Conservation (phyloP, 2,113 vertebrate genomes). For the Sorex araneus region DNA sequence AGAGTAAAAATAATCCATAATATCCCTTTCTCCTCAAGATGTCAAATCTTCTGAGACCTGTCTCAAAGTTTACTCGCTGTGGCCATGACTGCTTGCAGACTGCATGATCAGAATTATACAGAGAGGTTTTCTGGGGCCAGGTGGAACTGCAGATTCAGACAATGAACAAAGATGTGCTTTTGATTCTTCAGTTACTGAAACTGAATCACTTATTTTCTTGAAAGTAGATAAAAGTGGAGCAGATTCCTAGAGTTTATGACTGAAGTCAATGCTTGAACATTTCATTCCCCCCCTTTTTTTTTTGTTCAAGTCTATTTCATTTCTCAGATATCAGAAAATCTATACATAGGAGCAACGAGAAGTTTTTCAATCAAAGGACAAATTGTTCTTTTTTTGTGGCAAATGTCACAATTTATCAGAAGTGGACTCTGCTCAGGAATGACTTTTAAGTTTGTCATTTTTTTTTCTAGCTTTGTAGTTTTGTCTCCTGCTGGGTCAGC, state of each 20-base stretch:
- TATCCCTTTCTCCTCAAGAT: background rate
- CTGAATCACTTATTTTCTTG: constrained; percentile 64
- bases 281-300: background rate
- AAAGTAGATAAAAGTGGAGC: constrained; percentile 65
- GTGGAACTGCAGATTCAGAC: constrained; percentile 5
- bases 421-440: background rate
- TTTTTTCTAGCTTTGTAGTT: background rate
- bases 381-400: constrained; percentile 1
- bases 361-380: constrained; percentile 32
- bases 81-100: background rate
- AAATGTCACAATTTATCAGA: background rate
- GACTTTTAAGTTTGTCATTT: background rate
- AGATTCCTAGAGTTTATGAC: constrained; percentile 61
- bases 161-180: constrained; percentile 72
- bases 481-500: background rate
- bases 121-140: constrained; percentile 13
- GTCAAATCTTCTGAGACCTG: constrained; percentile 6
- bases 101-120: constrained; percentile 8
- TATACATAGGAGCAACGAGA: background rate
- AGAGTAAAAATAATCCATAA: constrained; percentile 49
- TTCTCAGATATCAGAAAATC: constrained; percentile 48
- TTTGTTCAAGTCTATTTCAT: constrained; percentile 31
- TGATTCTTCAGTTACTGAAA: constrained; percentile 75
- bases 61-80: constrained; percentile 12
- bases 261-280: constrained; percentile 63